Conservation (phyloP, 2,888 invertebrate genomes). For the Cactoblastis cactorum region DNA sequence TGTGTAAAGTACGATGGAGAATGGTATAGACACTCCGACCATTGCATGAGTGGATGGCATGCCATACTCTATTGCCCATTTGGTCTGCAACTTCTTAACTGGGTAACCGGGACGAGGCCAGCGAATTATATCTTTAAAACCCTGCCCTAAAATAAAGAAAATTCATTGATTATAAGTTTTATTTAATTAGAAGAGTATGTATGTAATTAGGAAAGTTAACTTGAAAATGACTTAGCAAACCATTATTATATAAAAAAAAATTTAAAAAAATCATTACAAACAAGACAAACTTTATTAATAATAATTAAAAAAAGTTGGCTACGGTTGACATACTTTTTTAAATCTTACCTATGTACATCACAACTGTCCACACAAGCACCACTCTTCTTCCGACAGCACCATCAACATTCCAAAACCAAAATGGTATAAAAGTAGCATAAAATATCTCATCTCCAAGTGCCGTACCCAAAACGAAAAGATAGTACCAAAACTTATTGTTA, state of each 20-base stretch:
- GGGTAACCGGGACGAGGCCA: conserved; percentile 94
- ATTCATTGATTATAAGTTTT: neutral
- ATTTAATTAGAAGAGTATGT: no score
- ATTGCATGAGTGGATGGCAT: conserved; percentile 98
- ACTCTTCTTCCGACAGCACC: conserved; percentile 91
- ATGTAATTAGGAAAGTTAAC: no score
- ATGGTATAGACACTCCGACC: conserved; percentile 93
- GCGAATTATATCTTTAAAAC: conserved; percentile 90
- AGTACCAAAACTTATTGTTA: conserved; percentile 89
- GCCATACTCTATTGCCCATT: conserved; percentile 95
- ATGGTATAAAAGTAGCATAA: conserved; percentile 94
- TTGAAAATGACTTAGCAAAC: no score
- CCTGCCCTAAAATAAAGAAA: conserved; percentile 86
- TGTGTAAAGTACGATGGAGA: conserved; percentile 89
- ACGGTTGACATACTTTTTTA: neutral
- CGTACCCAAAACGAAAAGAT: conserved; percentile 90
- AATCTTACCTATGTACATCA: conserved; percentile 89
- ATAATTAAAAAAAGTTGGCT: neutral
- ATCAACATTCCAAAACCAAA: conserved; percentile 97
- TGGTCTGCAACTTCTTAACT: conserved; percentile 88
- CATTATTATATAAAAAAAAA: no score
- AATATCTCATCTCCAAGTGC: conserved; percentile 94
- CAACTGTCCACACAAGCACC: conserved; percentile 88
- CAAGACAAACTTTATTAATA: no score
- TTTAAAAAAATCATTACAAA: no score